These are phyloP conservation scores for Acleris literana DNA, from an alignment of 2,888 invertebrate genomes.

Conservation along the genomic window DNA sequence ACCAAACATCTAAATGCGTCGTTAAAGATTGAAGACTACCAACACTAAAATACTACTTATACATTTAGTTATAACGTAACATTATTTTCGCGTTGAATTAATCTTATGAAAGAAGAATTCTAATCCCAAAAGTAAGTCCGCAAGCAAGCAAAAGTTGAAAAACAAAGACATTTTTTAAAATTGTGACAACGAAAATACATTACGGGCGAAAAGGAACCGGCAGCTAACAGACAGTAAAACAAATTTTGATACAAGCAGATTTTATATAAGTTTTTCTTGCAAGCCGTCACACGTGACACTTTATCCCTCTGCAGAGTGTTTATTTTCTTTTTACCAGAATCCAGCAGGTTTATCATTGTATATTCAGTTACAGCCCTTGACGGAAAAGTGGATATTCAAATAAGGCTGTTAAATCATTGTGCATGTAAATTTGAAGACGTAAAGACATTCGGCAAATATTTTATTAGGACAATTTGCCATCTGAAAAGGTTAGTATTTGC, in stretches of 20 bases:
- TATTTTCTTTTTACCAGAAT: conserved; percentile 30
- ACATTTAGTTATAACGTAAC: too few relatives aligned
- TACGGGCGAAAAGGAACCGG: conserved; percentile 31
- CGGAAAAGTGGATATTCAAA: conserved; percentile 28
- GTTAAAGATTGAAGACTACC: too few relatives aligned
- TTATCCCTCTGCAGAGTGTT: conserved; percentile 11
- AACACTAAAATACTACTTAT: too few relatives aligned
- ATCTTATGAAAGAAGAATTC: background rate
- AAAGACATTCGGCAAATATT: conserved; percentile 19
- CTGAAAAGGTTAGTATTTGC: background rate
- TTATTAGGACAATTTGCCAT: conserved; percentile 11
- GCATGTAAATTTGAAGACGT: conserved; percentile 17
- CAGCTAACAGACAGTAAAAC: conserved; percentile 22
- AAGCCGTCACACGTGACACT: conserved; percentile 10
- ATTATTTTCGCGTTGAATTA: too few relatives aligned
- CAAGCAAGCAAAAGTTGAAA: conserved; percentile 15
- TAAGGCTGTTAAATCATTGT: conserved; percentile 26
- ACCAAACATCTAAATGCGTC: too few relatives aligned
- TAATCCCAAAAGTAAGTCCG: background rate
- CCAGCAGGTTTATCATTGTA: conserved; percentile 23
- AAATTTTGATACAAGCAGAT: conserved; percentile 19
- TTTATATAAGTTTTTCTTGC: conserved; percentile 24
- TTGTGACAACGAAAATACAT: conserved; percentile 34
- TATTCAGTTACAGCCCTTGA: conserved; percentile 20
- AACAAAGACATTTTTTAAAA: conserved; percentile 33